These are phyloP conservation scores for Garrulus glandarius DNA, from an alignment of 2,797 vertebrate genomes.

Conservation along the genomic window DNA sequence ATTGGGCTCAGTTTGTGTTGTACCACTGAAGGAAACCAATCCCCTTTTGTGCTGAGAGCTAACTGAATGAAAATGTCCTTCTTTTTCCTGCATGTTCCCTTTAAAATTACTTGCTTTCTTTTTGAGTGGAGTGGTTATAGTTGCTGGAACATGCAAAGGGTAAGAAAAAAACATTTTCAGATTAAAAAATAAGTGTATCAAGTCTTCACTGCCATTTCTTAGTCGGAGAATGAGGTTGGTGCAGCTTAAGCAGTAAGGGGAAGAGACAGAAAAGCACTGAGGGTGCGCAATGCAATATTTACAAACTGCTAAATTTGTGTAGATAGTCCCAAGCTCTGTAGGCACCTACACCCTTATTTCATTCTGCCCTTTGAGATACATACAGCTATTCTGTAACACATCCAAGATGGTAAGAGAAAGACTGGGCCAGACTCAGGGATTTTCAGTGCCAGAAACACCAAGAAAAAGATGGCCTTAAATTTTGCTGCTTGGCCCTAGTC, in stretches of 20 bases:
- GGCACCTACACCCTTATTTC: neutral
- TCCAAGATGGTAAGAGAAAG: neutral
- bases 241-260: no score
- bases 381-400: neutral
- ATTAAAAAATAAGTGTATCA: neutral
- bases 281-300: neutral
- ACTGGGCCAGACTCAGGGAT: neutral
- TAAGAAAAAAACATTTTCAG: neutral
- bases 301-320: neutral
- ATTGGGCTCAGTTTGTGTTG: fast-evolving
- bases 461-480: neutral
- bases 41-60: neutral
- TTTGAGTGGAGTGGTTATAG: neutral
- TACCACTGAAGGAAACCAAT: neutral
- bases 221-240: neutral
- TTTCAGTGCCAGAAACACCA: neutral
- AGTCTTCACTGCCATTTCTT: neutral
- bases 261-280: neutral
- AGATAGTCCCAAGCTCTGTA: neutral
- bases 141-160: neutral
- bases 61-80: neutral
- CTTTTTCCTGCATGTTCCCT: neutral
- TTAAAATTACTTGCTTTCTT: neutral
- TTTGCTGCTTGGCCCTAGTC: neutral
- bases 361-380: neutral